Evolutionary conservation across 2,797 vertebrate genomes (phyloP), one percentile per base, ranked within the genome.

Genomic region (Sebastes glaucus): DNA sequence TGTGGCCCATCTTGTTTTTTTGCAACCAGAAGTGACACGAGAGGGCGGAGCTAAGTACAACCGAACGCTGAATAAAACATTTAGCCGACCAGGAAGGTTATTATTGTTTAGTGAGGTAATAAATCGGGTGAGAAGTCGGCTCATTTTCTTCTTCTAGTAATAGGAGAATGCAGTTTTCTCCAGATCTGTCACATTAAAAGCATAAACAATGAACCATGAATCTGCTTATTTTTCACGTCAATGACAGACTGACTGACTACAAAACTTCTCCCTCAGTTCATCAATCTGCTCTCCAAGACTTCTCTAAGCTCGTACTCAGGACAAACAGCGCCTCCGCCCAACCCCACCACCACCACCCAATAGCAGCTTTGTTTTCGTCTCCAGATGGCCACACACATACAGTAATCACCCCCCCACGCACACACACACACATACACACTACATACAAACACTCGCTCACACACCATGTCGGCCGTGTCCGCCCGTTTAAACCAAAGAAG

Each of bases 341-440:
- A 28, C 23, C 6, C 46, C 46, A 20, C 46, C 46, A 20, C 46
- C 42, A 46, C 5, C 25, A 30, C 30, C 61, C 46, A 35, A 42
- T 13, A 28, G 52, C 38, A 74, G 74, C 83, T 87, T 86, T 88
- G 71, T 77, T 78, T 62, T 63, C 59, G 35, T 67, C 79, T 83
- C 90, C 94, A 93, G 90, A 93, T 94, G 92, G 93, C 70, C 87
- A 68, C 63, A 68, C 63, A 78, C 77, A 82, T 84, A 88, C 87
- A 90, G 80, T 81, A 80, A 72, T 23, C 61, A n/a, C 30, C 20
- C 20, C 55, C 56, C 56, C 25, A 25, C 25, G 25, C 61, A 3
- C 30, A 64, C 66, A 61, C 74, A 69, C 61, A 42, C 46, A 67
- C 57, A 77, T 32, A 66, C 28, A 64, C 65, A 53, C 46, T 46